These are phyloP conservation scores for Apotomis turbidana DNA, from an alignment of 2,888 invertebrate genomes.

Conservation along the genomic window DNA sequence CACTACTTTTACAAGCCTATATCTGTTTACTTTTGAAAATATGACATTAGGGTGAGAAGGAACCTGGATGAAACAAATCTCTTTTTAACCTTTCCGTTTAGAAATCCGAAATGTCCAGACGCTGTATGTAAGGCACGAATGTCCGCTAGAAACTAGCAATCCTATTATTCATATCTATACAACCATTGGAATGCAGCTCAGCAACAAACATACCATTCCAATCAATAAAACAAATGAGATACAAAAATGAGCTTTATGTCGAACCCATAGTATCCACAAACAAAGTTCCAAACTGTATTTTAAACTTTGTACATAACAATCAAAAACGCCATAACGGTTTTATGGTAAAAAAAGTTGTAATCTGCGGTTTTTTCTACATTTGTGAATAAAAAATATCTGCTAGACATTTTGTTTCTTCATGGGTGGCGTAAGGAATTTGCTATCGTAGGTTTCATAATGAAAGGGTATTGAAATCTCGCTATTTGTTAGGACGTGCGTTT, in stretches of 20 bases:
- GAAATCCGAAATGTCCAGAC: too few species aligned
- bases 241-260: neutral
- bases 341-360: conserved; percentile 15
- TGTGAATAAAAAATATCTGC: conserved; percentile 33
- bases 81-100: too few species aligned
- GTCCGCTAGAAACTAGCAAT: conserved; percentile 15
- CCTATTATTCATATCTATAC: conserved; percentile 22
- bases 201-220: conserved; percentile 8
- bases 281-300: neutral
- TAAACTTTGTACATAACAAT: conserved; percentile 14
- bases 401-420: conserved; percentile 24
- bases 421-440: conserved; percentile 21
- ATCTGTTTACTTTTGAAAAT: too few species aligned
- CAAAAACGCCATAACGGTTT: conserved; percentile 38
- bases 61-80: too few species aligned
- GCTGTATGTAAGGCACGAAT: neutral
- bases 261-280: neutral
- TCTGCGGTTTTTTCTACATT: conserved; percentile 31
- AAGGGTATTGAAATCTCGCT: conserved; percentile 4
- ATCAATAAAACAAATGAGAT: neutral
- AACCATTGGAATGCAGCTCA: conserved; percentile 37
- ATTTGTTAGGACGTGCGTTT: conserved; percentile 14
- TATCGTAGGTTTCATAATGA: conserved; percentile 11
- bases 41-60: too few species aligned
- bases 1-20: too few species aligned